Evolutionary conservation across 2,888 invertebrate species (phyloP).

Genomic region (Heliconius aoede): DNA sequence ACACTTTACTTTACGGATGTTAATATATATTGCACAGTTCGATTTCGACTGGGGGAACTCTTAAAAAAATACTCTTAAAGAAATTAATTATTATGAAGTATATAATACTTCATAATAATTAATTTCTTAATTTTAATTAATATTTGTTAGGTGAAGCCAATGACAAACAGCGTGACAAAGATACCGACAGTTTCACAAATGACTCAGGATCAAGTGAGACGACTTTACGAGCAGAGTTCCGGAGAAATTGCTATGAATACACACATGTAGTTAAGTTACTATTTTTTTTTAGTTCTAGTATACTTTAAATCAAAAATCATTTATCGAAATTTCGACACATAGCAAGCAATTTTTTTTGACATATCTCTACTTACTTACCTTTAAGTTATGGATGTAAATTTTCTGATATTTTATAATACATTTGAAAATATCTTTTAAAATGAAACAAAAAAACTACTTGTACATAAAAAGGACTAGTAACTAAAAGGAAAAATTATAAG

Average conservation of each 20-base stretch:
- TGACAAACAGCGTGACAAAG: slow-evolving; percentile 60
- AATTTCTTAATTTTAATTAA: too few relatives aligned
- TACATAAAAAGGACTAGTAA: neutral
- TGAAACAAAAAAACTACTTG: neutral
- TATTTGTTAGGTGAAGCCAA: slow-evolving; percentile 68
- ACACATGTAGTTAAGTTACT: slow-evolving; percentile 61
- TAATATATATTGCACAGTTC: too few relatives aligned
- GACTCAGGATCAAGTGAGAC: slow-evolving; percentile 72
- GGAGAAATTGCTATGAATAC: slow-evolving; percentile 69
- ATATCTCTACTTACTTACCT: too few relatives aligned
- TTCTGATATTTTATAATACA: neutral
- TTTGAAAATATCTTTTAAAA: neutral
- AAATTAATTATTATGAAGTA: too few relatives aligned
- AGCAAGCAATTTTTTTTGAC: neutral
- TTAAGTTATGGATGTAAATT: neutral
- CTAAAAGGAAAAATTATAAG: neutral
- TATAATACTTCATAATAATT: too few relatives aligned
- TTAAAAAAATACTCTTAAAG: too few relatives aligned
- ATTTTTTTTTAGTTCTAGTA: neutral
- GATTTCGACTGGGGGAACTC: too few relatives aligned
- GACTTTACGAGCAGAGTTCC: slow-evolving; percentile 71
- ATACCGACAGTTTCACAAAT: slow-evolving; percentile 74
- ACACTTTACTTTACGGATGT: too few relatives aligned
- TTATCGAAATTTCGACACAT: too few relatives aligned
- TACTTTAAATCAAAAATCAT: neutral